Evolutionary conservation across 2,113 vertebrate genomes (phyloP), one percentile per base, ranked within the genome.

Genomic region (Python bivittatus): DNA sequence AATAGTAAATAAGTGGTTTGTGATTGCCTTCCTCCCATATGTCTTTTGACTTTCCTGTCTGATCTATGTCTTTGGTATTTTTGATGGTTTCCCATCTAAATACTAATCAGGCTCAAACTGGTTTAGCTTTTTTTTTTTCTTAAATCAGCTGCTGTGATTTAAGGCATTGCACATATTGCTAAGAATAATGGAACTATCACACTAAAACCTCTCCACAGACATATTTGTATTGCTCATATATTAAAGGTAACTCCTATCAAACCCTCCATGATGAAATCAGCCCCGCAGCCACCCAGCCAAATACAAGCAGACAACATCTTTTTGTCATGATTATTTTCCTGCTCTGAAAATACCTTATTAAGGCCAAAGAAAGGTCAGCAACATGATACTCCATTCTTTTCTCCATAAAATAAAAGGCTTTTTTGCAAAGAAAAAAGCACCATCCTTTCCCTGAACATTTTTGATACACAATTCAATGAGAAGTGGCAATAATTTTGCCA

Each of bases 291-390:
- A 38, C 44, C 5, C 56, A 56, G n/a, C 48, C 60, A 79, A 72
- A 85, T 48, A 38, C 23, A 56, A 1, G 27, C 6, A 89, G 79
- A 90, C 61, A 57, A 86, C 33, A 27, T 2, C 54, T 93, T 87
- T 93, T 88, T 64, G 29, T 91, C 93, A 22, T 90, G 25, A 57
- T 94, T 91, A 89, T 93, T 91, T 91, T 56, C 83, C 84, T 92
- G 52, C 48, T 89, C 29, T 61, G 68, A 94, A 92, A 92, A 42
- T 53, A 94, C 84, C 17, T 87, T 91, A 88, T 92, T 95, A 96
- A 93, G 91, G 93, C 85, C 9, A 94, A 96, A 89, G 94, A 97
- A 97, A 98, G 94, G 95, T 97, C 96, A 97, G 93, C 91, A 95
- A 48, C 42, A 93, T 95, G 95, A 94, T 95, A 97, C 92, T 96